A percentile compares a stretch with the other conserved stretches of the same genome.
Evolutionary conservation across 2,797 vertebrate species (phyloP).

Genomic region (Notolepis coatsorum): DNA sequence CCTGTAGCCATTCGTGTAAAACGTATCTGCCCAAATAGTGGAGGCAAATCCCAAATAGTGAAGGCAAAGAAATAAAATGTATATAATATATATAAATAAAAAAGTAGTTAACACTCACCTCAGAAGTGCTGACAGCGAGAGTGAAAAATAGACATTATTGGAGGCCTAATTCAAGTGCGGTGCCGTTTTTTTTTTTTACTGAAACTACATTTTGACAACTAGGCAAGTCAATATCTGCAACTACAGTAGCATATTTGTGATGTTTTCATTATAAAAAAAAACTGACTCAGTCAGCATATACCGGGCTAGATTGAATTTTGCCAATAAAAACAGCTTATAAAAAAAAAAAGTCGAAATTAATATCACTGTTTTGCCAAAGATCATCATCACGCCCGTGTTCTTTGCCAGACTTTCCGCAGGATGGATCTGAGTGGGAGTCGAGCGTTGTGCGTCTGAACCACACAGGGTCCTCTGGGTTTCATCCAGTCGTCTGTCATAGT

Average conservation of each 20-base stretch:
- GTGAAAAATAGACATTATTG: constrained; percentile 83
- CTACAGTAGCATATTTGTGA: constrained; percentile 70
- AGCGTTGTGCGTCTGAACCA: constrained; percentile 20
- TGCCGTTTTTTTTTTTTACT: constrained; percentile 70
- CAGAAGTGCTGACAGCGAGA: constrained; percentile 77
- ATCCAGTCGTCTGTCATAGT: constrained; percentile 48
- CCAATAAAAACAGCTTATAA: constrained; percentile 56
- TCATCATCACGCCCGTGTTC: neutral
- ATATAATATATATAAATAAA: too few species aligned
- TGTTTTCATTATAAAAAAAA: constrained; percentile 69
- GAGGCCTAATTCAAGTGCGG: constrained; percentile 84
- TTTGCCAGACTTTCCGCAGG: constrained; percentile 14
- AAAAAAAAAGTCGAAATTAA: constrained; percentile 55
- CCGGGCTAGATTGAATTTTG: constrained; percentile 71
- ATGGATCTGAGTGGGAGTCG: constrained; percentile 27
- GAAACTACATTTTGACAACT: constrained; percentile 81
- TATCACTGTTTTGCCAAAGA: constrained; percentile 29
- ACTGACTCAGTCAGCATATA: constrained; percentile 65
- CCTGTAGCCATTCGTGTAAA: neutral
- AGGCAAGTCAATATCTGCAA: constrained; percentile 75
- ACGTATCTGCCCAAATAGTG: neutral
- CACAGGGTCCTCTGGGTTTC: constrained; percentile 32
- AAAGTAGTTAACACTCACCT: constrained; percentile 75
- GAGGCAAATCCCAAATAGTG: neutral
- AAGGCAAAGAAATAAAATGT: too few species aligned